These are phyloP conservation scores for Chrysolophus pictus DNA, from an alignment of 2,797 vertebrate species.

Conservation along the genomic window DNA sequence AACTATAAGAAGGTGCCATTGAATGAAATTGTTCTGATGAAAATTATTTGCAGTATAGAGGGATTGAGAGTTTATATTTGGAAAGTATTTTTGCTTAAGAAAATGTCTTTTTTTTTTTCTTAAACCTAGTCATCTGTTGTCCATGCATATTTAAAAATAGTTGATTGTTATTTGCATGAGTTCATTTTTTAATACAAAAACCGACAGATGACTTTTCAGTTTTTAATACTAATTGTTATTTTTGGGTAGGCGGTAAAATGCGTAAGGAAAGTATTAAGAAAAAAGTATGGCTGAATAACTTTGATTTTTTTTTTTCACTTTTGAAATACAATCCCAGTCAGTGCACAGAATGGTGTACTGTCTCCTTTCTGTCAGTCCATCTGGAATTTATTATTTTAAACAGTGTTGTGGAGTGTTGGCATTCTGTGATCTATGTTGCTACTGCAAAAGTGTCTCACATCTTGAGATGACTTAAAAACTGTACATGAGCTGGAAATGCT, in stretches of 20 bases:
- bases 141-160: slow-evolving; percentile 13
- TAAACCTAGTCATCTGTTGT: background rate
- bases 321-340: slow-evolving; percentile 77
- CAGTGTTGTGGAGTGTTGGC: slow-evolving; percentile 51
- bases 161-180: background rate
- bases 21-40: background rate
- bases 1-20: background rate
- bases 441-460: slow-evolving; percentile 36
- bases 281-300: slow-evolving; percentile 66
- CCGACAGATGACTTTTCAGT: slow-evolving; percentile 35
- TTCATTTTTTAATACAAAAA: background rate
- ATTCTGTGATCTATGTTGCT: slow-evolving; percentile 66
- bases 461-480: slow-evolving; percentile 49
- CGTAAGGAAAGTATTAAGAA: slow-evolving; percentile 74
- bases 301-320: slow-evolving; percentile 68
- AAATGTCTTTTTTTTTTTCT: background rate
- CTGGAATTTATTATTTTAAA: slow-evolving; percentile 80
- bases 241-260: slow-evolving; percentile 24
- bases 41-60: background rate
- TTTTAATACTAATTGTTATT: slow-evolving; percentile 27
- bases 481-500: slow-evolving; percentile 38
- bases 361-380: slow-evolving; percentile 73
- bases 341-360: slow-evolving; percentile 60
- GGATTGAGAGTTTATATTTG: background rate
- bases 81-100: background rate